Evolutionary conservation across 2,113 vertebrate species (phyloP).

Genomic region (Gulo gulo): DNA sequence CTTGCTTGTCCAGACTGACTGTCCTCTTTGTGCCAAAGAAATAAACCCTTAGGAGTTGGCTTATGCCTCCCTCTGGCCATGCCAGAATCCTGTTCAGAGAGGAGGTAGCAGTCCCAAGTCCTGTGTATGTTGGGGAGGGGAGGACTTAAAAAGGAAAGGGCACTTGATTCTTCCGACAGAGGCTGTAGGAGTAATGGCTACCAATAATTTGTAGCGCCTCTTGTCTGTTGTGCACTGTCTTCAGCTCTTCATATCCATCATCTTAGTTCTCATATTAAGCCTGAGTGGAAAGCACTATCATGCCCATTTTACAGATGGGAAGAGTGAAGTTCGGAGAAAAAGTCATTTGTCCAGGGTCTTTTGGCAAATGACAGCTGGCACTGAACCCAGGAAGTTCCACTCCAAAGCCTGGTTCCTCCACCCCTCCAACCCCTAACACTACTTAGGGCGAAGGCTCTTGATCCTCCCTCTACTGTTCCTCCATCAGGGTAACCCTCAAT

Average conservation of each 20-base stretch:
- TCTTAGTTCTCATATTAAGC: background rate
- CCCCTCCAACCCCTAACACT: background rate
- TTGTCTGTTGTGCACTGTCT: background rate
- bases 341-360: background rate
- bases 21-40: slow-evolving; percentile 77
- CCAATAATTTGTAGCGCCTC: background rate
- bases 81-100: background rate
- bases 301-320: background rate
- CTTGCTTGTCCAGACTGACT: slow-evolving; percentile 12
- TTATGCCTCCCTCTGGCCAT: background rate
- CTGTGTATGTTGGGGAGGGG: background rate
- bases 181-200: background rate
- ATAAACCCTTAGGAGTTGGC: slow-evolving; percentile 64
- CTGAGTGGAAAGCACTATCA: background rate
- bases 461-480: background rate
- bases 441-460: background rate
- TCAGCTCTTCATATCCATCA: background rate
- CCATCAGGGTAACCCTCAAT: background rate
- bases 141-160: background rate
- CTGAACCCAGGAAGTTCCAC: background rate
- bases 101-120: background rate
- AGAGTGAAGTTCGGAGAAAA: background rate
- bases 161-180: background rate
- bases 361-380: background rate
- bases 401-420: background rate